phyloP scores from a whole-genome alignment of 1,140 invertebrate genomes.

The Brachionus asplanchnoidis region DNA sequence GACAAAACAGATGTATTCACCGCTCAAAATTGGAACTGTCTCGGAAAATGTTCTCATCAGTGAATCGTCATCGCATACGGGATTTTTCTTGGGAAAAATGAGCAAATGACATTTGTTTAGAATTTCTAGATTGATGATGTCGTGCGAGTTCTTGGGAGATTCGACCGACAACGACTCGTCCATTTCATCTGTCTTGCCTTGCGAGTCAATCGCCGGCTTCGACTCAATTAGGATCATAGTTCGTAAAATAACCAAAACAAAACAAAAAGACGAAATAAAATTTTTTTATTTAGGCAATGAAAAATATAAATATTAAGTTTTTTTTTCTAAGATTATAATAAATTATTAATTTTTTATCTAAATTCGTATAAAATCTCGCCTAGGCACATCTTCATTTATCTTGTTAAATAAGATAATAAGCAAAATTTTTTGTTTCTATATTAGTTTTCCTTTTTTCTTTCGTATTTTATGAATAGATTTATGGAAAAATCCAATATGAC shows the following conservation, averaged over 20 bases:
- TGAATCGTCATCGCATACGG: constrained; percentile 1
- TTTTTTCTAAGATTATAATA: constrained; percentile 30
- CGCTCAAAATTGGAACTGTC: neutral
- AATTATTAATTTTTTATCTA: neutral
- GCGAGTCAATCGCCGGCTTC: neutral
- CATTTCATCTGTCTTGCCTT: neutral
- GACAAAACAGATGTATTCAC: constrained; percentile 11
- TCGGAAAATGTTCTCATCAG: neutral
- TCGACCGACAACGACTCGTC: neutral
- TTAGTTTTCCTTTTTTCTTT: neutral
- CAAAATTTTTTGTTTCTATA: neutral
- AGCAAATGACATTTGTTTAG: constrained; percentile 25
- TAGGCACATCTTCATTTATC: constrained; percentile 29
- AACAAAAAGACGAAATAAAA: constrained; percentile 19
- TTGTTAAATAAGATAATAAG: neutral
- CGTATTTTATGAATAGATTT: neutral
- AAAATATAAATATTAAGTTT: neutral
- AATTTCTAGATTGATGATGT: constrained; percentile 29
- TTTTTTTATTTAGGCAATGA: constrained; percentile 6
- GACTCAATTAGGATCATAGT: constrained; percentile 20
- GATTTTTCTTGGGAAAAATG: neutral
- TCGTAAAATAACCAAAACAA: constrained; percentile 5
- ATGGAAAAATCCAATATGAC: neutral
- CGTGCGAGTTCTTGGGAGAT: neutral
- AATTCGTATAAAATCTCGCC: neutral